Conservation (phyloP, 2,888 invertebrate genomes). For the Agrotis clavis region DNA sequence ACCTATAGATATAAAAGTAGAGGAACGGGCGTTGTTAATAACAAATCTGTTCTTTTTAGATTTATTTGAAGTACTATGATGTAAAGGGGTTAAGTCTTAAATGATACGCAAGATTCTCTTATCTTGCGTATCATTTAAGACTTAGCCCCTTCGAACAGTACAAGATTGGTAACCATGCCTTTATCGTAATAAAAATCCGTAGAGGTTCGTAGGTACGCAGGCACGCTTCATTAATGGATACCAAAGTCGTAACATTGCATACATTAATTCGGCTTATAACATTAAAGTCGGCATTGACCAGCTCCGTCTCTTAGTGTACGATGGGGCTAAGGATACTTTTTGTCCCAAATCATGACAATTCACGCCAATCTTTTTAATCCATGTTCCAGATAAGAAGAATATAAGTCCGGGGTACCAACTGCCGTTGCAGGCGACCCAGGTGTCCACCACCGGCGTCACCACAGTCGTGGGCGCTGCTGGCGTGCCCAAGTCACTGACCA, state of each 20-base stretch:
- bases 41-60: neutral
- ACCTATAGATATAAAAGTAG: neutral
- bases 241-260: no score
- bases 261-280: no score
- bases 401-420: constrained; percentile 74
- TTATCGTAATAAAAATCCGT: no score
- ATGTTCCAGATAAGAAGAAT: constrained; percentile 84
- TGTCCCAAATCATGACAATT: no score
- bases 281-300: no score
- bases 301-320: no score
- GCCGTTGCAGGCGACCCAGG: constrained; percentile 80
- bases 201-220: no score
- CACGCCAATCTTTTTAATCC: neutral
- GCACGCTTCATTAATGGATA: no score
- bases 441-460: constrained; percentile 79
- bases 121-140: neutral
- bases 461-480: constrained; percentile 82
- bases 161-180: no score
- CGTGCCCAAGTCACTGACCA: constrained; percentile 85
- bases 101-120: no score
- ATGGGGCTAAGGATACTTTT: neutral
- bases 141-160: no score
- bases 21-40: neutral
- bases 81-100: no score
- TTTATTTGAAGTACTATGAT: neutral